phyloP scores from a whole-genome alignment of 2,113 vertebrate species.

The Cichladusa arquata region DNA sequence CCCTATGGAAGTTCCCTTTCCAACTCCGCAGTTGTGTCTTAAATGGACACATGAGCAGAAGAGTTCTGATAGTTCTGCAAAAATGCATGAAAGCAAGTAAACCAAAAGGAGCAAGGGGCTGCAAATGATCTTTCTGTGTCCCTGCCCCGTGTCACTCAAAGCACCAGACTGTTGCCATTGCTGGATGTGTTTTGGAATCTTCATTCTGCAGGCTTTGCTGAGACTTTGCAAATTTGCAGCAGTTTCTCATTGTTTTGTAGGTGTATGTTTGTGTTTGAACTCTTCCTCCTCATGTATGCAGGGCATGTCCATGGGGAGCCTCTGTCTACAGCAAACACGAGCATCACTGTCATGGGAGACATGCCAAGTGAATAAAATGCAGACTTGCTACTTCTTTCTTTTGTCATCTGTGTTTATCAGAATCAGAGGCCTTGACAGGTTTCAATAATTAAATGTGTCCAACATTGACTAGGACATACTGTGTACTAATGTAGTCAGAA shows the following conservation, averaged over 20 bases:
- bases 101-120: background rate
- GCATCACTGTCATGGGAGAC: background rate
- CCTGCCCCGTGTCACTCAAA: background rate
- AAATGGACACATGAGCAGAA: background rate
- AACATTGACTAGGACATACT: background rate
- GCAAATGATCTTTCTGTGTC: background rate
- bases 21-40: background rate
- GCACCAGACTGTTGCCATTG: background rate
- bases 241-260: background rate
- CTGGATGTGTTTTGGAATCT: background rate
- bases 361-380: background rate
- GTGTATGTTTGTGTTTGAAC: background rate
- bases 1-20: background rate
- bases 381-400: background rate
- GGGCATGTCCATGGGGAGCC: background rate
- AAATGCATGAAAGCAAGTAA: background rate
- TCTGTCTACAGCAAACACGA: background rate
- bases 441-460: conserved; percentile 25
- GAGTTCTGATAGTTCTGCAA: background rate
- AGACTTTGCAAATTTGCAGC: background rate
- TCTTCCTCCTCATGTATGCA: background rate
- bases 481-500: background rate
- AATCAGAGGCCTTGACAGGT: background rate
- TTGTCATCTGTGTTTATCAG: background rate
- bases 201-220: background rate